Percentiles rank a stretch among this genome's conserved stretches.
Conservation (phyloP, 2,797 vertebrate species). For the Nannoperca obscura region DNA sequence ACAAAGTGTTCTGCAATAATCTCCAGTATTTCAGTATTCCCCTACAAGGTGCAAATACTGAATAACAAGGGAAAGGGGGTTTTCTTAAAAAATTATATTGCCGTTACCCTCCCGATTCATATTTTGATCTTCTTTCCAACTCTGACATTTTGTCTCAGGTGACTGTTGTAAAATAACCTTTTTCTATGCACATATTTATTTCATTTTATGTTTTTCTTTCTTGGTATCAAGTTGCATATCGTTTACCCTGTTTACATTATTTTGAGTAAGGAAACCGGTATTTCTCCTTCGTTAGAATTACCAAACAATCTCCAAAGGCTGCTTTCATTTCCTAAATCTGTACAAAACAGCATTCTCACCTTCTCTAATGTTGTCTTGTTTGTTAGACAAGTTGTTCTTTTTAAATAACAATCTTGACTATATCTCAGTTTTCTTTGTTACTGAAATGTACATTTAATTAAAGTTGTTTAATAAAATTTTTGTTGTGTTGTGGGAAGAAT, state of each 20-base stretch:
- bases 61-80: background rate
- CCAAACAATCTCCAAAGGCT: slow-evolving; percentile 20
- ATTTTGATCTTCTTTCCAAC: background rate
- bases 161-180: background rate
- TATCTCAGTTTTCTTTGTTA: background rate
- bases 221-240: background rate
- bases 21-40: slow-evolving; percentile 10
- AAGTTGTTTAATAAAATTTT: background rate
- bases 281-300: slow-evolving; percentile 6
- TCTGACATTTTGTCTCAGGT: background rate
- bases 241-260: slow-evolving; percentile 14
- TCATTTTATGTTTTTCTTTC: background rate
- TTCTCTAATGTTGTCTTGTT: slow-evolving; percentile 13
- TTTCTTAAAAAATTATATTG: background rate
- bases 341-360: background rate
- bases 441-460: background rate
- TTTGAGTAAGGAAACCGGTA: background rate
- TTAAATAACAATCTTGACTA: background rate
- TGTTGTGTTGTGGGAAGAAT: background rate
- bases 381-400: background rate
- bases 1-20: background rate
- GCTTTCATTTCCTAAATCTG: slow-evolving; percentile 60
- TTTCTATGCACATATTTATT: slow-evolving; percentile 31
- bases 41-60: background rate
- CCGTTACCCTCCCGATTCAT: background rate